A percentile compares a stretch with the other conserved stretches of the same genome.
phyloP scores from a whole-genome alignment of 2,797 vertebrate species.

The Cyprinodon diabolis region DNA sequence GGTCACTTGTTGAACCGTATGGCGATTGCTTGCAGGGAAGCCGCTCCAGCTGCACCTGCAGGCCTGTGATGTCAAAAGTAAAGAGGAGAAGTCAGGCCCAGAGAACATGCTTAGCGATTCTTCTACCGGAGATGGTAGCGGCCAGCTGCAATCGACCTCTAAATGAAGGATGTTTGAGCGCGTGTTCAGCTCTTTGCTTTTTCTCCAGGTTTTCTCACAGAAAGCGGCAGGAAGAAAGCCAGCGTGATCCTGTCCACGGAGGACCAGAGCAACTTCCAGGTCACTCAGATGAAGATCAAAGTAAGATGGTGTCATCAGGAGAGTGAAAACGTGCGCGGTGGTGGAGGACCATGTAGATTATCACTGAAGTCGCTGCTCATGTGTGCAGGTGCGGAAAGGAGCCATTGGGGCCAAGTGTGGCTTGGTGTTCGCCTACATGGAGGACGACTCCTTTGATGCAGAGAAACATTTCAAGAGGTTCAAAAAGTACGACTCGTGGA shows the following conservation, averaged over 20 bases:
- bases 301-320: constrained; percentile 70
- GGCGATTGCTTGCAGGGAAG: constrained; percentile 80
- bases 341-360: not conserved
- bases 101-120: constrained; percentile 93
- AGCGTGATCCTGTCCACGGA: constrained; percentile 94
- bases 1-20: not conserved
- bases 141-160: not conserved
- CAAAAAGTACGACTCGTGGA: constrained; percentile 90
- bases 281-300: constrained; percentile 96
- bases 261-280: constrained; percentile 91
- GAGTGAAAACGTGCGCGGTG: not conserved
- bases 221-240: constrained; percentile 91
- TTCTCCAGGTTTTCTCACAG: constrained; percentile 91
- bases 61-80: constrained; percentile 97
- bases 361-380: not conserved
- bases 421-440: constrained; percentile 92
- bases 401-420: constrained; percentile 95
- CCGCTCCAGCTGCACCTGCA: constrained; percentile 89
- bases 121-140: constrained; percentile 90
- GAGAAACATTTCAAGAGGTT: constrained; percentile 94
- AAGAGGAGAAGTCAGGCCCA: constrained; percentile 96
- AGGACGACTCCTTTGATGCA: constrained; percentile 86
- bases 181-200: not conserved
- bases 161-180: not conserved
- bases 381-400: constrained; percentile 89